Conservation (phyloP, 2,888 invertebrate genomes). For the Bugula neritina region DNA sequence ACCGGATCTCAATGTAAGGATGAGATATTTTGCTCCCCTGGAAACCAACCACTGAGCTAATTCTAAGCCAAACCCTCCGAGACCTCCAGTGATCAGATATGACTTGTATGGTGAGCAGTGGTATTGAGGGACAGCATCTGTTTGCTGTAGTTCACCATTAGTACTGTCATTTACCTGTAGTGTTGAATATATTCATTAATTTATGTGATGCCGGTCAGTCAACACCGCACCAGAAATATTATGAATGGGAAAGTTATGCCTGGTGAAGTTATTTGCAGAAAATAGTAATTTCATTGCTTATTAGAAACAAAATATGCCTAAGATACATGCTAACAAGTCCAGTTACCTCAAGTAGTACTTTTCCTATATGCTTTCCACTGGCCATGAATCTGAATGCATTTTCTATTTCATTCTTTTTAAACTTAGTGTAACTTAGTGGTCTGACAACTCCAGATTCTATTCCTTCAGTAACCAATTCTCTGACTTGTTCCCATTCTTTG, state of each 20-base stretch:
- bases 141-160: background rate
- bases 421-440: constrained; percentile 83
- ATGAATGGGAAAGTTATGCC: no score
- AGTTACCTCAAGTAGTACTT: constrained; percentile 73
- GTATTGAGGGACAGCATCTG: constrained; percentile 72
- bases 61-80: constrained; percentile 95
- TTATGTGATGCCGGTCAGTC: no score
- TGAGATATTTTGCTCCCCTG: constrained; percentile 77
- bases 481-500: constrained; percentile 68
- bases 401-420: constrained; percentile 78
- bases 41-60: constrained; percentile 63
- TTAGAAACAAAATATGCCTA: no score
- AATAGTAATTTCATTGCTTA: no score
- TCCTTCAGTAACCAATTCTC: constrained; percentile 73
- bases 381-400: constrained; percentile 91
- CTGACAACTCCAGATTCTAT: constrained; percentile 79
- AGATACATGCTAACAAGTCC: no score
- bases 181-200: no score
- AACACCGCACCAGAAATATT: no score
- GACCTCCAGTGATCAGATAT: constrained; percentile 67
- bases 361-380: constrained; percentile 93
- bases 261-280: no score
- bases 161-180: background rate
- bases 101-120: constrained; percentile 61
- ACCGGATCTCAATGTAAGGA: constrained; percentile 83